Base-by-base conservation (phyloP, 2,888 invertebrate species). In the Lycocerus yunnanus region DNA sequence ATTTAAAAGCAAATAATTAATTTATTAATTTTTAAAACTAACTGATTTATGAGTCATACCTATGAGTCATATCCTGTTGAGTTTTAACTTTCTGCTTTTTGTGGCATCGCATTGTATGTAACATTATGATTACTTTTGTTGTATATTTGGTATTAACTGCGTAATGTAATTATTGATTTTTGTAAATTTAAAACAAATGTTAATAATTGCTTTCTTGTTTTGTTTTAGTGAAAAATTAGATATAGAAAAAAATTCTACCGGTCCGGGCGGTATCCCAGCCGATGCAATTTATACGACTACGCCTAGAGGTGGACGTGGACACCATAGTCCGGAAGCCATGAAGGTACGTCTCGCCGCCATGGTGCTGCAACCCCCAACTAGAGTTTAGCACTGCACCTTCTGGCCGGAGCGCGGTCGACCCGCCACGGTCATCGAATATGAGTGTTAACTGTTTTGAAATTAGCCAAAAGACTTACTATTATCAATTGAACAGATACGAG, bases 341-440 rank as follows among this genome's bases (percentile, higher is more conserved):
- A 94, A 95, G 93, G 94, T 95, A 90, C 94, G 95, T 89, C 93
- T 95, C 88, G 95, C 95, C 85, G 94, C 95, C 87, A 94, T 94
- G 90, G 94, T 95, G 89, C 90, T 95, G 88, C 95, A 95, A 90
- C 94, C 95, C 84, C 95, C 95, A 88, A 95, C 95, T 89, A 93
- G 94, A 90, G 94, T 93, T 87, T 91, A 90, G 90, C 87, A 86
- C 87, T 86, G 86, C 86, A 87, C 86, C 80, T 80, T 83, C 81
- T 81, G 84, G 76, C 84, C 83, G 82, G 74, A 82, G 76, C 74
- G 82, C 78, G 84, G 84, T 81, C 82, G 85, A 78, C 85, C 84
- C 82, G 85, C 84, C 82, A 83, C 85, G 84, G 87, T 86, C 81
- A 84, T 86, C 82, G 86, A 87, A 81, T 86, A 86, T 81, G 85